Base-by-base conservation (phyloP, 2,888 invertebrate genomes). In the Taenaris catops region DNA sequence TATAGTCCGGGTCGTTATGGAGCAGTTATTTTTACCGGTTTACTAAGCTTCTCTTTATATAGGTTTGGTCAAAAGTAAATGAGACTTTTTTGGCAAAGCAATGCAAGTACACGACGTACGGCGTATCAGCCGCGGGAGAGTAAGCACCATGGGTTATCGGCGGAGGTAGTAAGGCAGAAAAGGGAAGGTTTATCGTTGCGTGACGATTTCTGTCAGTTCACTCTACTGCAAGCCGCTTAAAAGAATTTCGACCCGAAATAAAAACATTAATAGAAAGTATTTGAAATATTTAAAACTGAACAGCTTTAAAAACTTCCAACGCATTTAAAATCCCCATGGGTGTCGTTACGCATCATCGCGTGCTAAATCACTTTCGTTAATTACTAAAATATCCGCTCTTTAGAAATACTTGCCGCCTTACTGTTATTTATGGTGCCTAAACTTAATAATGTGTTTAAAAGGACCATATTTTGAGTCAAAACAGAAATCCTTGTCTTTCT, bases 301-400 rank as follows among this genome's bases (percentile, higher is more conserved):
- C 14, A 25, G 34, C 33, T 38, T 29, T 5, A 5, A 8, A 27
- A 34, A 40, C 37, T 27, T 25, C 16, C 17, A 12, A 24, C 26
- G 24, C 26, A 40, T 34, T 37, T 36, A 8, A 23, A 38, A 24
- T 24, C 41, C 49, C 40, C 47, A 11, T 18, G 46, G 34, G 51
- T 24, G 38, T 38, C 40, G 45, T 55, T 45, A 47, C 34, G 35
- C 29, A 28, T 48, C 38, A 40, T 45, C 44, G 43, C 44, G 46
- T 51, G 46, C 49, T 54, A 58, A 61, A 61, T 61, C 53, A 56
- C 53, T 47, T 48, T 32, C 34, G 54, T 53, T 58, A 60, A 60
- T 61, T 58, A 56, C 53, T 12, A 41, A 53, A 51, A 53, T 49
- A 50, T 49, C 45, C 48, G 46, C 41, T 49, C 49, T 44, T 41